Conservation (phyloP, 2,888 invertebrate species). For the Quadroppia sp. region DNA sequence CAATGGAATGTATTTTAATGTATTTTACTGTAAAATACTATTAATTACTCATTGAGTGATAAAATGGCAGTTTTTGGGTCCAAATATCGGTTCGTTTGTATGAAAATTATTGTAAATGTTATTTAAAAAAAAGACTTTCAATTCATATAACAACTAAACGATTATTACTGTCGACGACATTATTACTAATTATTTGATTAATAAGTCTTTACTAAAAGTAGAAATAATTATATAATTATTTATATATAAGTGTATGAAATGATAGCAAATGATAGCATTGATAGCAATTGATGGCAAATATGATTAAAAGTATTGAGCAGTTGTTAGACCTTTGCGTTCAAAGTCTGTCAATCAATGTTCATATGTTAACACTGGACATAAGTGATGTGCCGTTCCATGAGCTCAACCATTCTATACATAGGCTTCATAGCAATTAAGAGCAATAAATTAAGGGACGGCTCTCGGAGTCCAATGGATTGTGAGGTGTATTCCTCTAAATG, state of each 20-base stretch:
- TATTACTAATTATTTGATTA: background rate
- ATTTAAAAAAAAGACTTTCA: background rate
- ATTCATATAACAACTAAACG: background rate
- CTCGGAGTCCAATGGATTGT: background rate
- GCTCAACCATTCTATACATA: background rate
- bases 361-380: constrained; percentile 24
- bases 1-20: constrained; percentile 13
- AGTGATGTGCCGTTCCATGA: background rate
- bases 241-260: constrained; percentile 9
- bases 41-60: constrained; percentile 13
- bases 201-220: background rate
- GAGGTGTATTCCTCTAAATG: background rate
- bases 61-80: constrained; percentile 37
- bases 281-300: constrained; percentile 33
- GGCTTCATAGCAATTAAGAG: background rate
- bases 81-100: constrained; percentile 13
- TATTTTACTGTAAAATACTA: background rate
- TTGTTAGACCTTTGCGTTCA: constrained; percentile 18
- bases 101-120: constrained; percentile 20
- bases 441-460: background rate
- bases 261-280: too few species aligned
- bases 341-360: background rate
- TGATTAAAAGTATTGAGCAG: constrained; percentile 35
- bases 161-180: background rate
- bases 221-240: background rate